Base-by-base conservation (phyloP, 2,113 vertebrate genomes). In the Oenanthe oenanthe region DNA sequence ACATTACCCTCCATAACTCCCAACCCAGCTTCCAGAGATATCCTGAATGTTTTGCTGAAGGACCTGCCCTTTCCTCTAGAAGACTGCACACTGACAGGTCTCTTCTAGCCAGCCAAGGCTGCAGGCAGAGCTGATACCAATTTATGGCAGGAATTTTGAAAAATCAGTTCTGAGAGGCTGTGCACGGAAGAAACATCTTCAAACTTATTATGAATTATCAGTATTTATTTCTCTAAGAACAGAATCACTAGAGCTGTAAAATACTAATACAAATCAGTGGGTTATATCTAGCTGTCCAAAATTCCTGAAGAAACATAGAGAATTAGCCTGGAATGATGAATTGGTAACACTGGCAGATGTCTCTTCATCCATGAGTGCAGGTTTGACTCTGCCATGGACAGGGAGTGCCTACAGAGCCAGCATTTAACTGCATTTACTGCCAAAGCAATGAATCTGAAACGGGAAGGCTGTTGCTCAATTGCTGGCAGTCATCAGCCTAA, bases 321-420 rank as follows among this genome's bases (percentile, higher is more conserved):
- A 78, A 83, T 54, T 32, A 68, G 16, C 17, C 10, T 26, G 38
- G 24, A 24, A n/a, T 8, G 16, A 72, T n/a, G 67, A 76, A 34
- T 2, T 10, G 29, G 22, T 47, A 36, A 24, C 40, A 11, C 2
- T 1, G 6, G 71, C 38, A 86, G 62, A 22, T 45, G 17, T 51
- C 29, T 34, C 11, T 47, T 48, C n/a, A n/a, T n/a, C 38, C 31
- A 0, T 1, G 25, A 0, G 0, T 14, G 53, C 62, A 65, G 1
- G 0, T 61, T 36, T 57, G 75, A 57, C 31, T 28, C 25, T 62
- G 57, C 53, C 32, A 12, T 2, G 16, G 48, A 5, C n/a, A 32
- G 26, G 56, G 31, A 8, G 22, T 15, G 65, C 47, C 51, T 7
- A 3, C 61, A 71, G 62, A 68, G 45, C n/a, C 40, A 70, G 26